Conservation (phyloP, 2,888 invertebrate genomes). For the Fragum fragum region DNA sequence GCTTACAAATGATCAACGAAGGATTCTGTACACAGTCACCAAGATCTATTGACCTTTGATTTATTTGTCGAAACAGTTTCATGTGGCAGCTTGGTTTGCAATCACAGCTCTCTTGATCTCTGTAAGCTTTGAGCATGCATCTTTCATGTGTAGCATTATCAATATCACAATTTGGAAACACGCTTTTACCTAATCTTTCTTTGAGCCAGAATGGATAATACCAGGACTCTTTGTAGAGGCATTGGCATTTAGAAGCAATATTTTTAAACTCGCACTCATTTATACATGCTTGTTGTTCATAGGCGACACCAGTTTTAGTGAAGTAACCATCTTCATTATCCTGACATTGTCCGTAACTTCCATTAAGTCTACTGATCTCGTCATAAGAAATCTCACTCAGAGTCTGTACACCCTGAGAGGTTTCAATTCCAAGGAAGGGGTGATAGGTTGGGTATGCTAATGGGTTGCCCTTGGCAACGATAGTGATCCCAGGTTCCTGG, state of each 20-base stretch:
- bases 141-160: not conserved
- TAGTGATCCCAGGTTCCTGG: not conserved
- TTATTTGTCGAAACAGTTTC: not conserved
- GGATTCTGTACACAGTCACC: not conserved
- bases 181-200: not conserved
- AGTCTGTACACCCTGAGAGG: too few relatives aligned
- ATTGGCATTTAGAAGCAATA: not conserved
- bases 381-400: not conserved
- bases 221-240: not conserved
- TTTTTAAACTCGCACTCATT: not conserved
- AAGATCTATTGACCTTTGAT: not conserved
- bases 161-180: too few relatives aligned
- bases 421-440: not conserved
- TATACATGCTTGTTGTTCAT: not conserved
- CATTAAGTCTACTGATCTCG: not conserved
- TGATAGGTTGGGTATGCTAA: not conserved
- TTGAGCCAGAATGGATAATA: not conserved
- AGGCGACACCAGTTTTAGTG: not conserved
- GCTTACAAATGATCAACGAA: not conserved
- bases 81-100: constrained; percentile 10
- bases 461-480: not conserved
- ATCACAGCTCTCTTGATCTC: not conserved
- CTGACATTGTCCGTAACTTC: constrained; percentile 1
- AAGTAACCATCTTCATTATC: not conserved
- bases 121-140: not conserved